Evolutionary conservation across 2,797 vertebrate species (phyloP).

Genomic region (Podargus strigoides): DNA sequence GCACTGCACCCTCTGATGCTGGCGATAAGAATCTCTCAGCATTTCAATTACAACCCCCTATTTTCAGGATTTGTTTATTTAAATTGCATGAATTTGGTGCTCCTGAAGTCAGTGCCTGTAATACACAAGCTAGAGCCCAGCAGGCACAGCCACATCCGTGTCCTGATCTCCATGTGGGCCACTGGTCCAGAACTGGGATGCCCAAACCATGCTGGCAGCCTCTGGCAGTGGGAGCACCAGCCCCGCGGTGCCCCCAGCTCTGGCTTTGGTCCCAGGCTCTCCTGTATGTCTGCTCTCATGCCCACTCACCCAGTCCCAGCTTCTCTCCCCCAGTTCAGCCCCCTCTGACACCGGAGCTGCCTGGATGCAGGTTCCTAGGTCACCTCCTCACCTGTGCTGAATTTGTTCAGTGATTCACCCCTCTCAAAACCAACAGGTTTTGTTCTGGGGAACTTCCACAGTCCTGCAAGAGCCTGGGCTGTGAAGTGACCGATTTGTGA

Average conservation of each 20-base stretch:
- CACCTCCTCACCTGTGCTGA: background rate
- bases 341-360: rapidly evolving
- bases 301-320: background rate
- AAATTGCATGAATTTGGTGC: background rate
- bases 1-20: background rate
- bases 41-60: background rate
- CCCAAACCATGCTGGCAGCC: background rate
- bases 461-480: background rate
- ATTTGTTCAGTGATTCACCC: background rate
- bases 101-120: background rate
- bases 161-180: background rate
- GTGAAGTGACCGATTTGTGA: background rate
- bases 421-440: background rate
- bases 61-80: conserved; percentile 49
- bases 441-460: background rate
- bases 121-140: background rate
- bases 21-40: conserved; percentile 16
- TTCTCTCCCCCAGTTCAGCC: background rate
- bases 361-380: background rate
- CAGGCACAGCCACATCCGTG: background rate
- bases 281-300: rapidly evolving
- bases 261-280: background rate
- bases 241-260: background rate
- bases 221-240: background rate
- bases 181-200: background rate